Evolutionary conservation across 2,888 invertebrate species (phyloP).

Genomic region (Oscheius sp.): DNA sequence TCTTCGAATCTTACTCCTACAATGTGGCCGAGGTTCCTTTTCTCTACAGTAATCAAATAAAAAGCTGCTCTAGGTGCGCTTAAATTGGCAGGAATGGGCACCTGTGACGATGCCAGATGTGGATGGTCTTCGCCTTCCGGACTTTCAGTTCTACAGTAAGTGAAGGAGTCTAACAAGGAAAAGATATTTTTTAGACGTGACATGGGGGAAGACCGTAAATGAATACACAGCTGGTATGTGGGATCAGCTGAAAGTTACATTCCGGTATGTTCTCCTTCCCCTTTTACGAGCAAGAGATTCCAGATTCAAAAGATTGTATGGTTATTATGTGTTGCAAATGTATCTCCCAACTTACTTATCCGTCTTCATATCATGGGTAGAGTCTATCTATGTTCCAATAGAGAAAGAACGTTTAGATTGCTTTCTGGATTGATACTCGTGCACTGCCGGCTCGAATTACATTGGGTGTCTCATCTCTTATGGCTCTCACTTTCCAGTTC

Average conservation of each 20-base stretch:
- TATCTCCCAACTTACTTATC: slow-evolving; percentile 68
- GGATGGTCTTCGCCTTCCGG: slow-evolving; percentile 63
- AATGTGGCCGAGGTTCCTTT: slow-evolving; percentile 63
- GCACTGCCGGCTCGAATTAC: slow-evolving; percentile 70
- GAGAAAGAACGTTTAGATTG: slow-evolving; percentile 45
- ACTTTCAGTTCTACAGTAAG: slow-evolving; percentile 68
- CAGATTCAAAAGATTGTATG: slow-evolving; percentile 69
- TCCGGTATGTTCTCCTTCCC: slow-evolving; percentile 43
- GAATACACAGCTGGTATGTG: slow-evolving; percentile 67
- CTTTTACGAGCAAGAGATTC: slow-evolving; percentile 15
- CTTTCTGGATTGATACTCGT: slow-evolving; percentile 68
- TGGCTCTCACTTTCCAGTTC: slow-evolving; percentile 70
- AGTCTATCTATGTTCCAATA: neutral
- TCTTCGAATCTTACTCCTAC: slow-evolving; percentile 69
- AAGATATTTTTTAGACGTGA: too few species aligned
- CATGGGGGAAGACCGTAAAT: slow-evolving; percentile 58
- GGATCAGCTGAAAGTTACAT: slow-evolving; percentile 69
- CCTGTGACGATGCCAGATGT: slow-evolving; percentile 67
- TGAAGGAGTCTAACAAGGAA: too few species aligned
- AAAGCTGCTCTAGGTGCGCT: slow-evolving; percentile 42
- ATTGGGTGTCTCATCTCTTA: slow-evolving; percentile 67
- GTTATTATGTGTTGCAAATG: slow-evolving; percentile 69
- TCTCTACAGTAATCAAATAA: neutral
- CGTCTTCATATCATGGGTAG: slow-evolving; percentile 60
- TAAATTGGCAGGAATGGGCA: slow-evolving; percentile 67